Evolutionary conservation across 2,888 invertebrate genomes (phyloP).

Genomic region (Pediacus dermestoides): DNA sequence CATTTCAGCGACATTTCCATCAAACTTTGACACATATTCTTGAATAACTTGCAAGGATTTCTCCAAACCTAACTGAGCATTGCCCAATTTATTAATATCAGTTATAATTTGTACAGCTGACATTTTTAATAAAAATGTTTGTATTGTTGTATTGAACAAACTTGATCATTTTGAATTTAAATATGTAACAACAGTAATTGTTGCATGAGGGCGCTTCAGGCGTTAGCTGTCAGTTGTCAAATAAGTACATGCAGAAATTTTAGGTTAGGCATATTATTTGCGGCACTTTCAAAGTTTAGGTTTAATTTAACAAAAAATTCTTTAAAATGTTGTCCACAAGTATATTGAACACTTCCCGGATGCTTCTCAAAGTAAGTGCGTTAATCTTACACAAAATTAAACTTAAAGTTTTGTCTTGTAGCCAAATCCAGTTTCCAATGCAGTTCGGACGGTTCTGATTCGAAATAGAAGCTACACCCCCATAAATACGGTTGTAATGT

Average conservation of each 20-base stretch:
- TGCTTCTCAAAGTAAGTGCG: constrained; percentile 11
- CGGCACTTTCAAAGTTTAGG: not conserved
- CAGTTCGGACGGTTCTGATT: constrained; percentile 18
- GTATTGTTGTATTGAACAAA: not conserved
- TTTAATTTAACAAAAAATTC: constrained; percentile 3
- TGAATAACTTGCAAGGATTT: constrained; percentile 29
- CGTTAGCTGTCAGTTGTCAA: constrained; percentile 1
- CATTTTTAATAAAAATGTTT: too few relatives aligned
- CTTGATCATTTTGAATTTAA: not conserved
- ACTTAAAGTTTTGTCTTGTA: constrained; percentile 11
- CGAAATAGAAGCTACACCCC: constrained; percentile 58
- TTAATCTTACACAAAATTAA: too few relatives aligned
- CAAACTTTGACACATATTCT: constrained; percentile 29
- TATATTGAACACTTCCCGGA: constrained; percentile 10
- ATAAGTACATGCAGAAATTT: too few relatives aligned
- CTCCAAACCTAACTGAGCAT: constrained; percentile 35
- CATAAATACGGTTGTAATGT: constrained; percentile 89
- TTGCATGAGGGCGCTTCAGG: not conserved
- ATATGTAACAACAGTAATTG: not conserved
- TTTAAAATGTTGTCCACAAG: constrained; percentile 13
- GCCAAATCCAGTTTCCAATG: constrained; percentile 17
- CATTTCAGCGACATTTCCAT: constrained; percentile 21
- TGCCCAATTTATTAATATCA: constrained; percentile 37
- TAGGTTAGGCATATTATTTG: too few relatives aligned
- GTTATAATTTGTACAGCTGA: too few relatives aligned